Conservation (phyloP, 2,888 invertebrate species). For the Lasioglossum lativentre region DNA sequence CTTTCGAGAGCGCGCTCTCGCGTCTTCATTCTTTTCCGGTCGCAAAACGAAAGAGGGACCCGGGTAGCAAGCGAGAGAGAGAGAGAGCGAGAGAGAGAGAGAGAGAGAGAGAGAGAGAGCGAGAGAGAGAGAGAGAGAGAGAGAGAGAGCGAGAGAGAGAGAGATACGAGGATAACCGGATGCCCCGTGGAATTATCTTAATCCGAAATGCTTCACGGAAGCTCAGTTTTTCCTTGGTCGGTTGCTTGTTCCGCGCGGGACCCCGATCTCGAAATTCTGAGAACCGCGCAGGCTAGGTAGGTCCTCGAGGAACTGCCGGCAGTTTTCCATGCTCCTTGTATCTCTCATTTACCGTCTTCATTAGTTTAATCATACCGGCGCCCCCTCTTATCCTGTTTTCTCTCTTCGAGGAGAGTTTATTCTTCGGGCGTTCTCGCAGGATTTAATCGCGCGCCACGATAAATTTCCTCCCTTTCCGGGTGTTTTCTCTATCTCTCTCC, state of each 20-base stretch:
- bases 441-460: constrained; percentile 67
- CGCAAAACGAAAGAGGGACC: not conserved
- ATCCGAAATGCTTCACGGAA: constrained; percentile 30
- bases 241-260: not conserved
- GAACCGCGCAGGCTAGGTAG: not conserved
- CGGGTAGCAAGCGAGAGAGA: not conserved
- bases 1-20: not conserved
- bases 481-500: constrained; percentile 20
- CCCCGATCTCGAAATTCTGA: not conserved
- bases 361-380: constrained; percentile 68
- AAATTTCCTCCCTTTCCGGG: constrained; percentile 46
- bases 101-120: not conserved
- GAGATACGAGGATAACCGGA: not conserved
- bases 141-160: not conserved
- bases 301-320: constrained; percentile 28
- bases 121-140: not conserved
- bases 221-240: not conserved
- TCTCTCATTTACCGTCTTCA: constrained; percentile 63
- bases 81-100: not conserved
- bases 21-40: not conserved
- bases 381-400: constrained; percentile 24
- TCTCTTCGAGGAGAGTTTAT: constrained; percentile 54
- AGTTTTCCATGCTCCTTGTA: constrained; percentile 50
- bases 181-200: constrained; percentile 40
- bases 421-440: constrained; percentile 51